These are phyloP conservation scores for Machaerirhynchus nigripectus DNA, from an alignment of 2,113 vertebrate species.

Conservation along the genomic window DNA sequence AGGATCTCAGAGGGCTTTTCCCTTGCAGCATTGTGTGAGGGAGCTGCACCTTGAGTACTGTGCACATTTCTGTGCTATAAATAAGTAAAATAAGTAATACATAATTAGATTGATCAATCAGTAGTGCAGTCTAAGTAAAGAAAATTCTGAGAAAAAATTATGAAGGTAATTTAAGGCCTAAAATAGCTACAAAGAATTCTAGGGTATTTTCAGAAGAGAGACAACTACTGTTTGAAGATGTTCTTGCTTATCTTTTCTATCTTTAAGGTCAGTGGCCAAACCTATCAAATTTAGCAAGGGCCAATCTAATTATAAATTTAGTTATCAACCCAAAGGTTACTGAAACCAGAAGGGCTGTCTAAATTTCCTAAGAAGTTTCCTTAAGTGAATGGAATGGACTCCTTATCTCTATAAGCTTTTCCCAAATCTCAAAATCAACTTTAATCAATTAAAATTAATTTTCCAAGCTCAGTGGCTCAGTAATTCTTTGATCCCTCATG, in stretches of 20 bases:
- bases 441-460: background rate
- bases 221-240: background rate
- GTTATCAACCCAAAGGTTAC: background rate
- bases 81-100: background rate
- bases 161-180: background rate
- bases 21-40: fast-evolving
- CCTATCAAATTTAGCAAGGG: background rate
- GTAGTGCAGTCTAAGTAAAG: background rate
- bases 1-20: background rate
- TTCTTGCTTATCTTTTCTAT: background rate
- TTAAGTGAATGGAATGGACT: background rate
- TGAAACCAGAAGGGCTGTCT: background rate
- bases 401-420: background rate
- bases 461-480: background rate
- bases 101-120: background rate
- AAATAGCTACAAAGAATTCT: background rate
- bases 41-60: background rate
- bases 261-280: background rate
- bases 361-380: background rate
- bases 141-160: background rate
- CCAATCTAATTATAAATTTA: background rate
- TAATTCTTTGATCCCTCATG: background rate
- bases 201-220: background rate
- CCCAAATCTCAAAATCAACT: background rate
- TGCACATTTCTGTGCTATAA: background rate